A percentile compares a stretch with the other conserved stretches of the same genome.
Conservation (phyloP, 2,888 invertebrate genomes). For the Nesidiocoris tenuis region DNA sequence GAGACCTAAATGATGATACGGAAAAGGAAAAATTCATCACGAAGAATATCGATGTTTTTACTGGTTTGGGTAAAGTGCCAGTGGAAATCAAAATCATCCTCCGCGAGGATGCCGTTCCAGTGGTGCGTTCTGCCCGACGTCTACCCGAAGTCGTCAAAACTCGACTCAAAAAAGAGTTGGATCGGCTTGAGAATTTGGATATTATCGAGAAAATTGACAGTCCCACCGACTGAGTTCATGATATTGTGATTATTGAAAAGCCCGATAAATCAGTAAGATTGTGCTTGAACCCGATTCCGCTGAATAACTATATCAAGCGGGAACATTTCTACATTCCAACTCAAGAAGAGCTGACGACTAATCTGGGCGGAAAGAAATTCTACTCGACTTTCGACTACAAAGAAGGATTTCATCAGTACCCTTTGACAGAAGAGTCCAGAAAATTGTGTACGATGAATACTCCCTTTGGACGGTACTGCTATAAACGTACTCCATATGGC, state of each 20-base stretch:
- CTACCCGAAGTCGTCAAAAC: neutral
- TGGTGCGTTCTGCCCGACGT: neutral
- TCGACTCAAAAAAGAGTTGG: conserved; percentile 1
- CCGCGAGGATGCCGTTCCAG: conserved; percentile 1
- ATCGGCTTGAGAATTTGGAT: neutral
- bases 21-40: neutral
- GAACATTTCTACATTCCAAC: conserved; percentile 33
- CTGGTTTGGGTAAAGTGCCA: neutral
- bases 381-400: conserved; percentile 34
- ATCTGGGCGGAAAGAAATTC: neutral
- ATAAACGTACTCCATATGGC: conserved; percentile 39
- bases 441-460: conserved; percentile 39
- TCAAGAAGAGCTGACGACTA: conserved; percentile 15
- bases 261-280: neutral
- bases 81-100: neutral
- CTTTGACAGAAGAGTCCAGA: conserved; percentile 22
- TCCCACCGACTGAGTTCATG: conserved; percentile 15
- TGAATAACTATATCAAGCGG: conserved; percentile 17
- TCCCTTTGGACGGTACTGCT: conserved; percentile 37
- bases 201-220: neutral
- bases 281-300: conserved; percentile 9
- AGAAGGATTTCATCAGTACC: conserved; percentile 1
- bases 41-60: neutral
- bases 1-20: too few relatives aligned
- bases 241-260: neutral